phyloP scores from a whole-genome alignment of 2,888 invertebrate species.

The Lasiommata megera region DNA sequence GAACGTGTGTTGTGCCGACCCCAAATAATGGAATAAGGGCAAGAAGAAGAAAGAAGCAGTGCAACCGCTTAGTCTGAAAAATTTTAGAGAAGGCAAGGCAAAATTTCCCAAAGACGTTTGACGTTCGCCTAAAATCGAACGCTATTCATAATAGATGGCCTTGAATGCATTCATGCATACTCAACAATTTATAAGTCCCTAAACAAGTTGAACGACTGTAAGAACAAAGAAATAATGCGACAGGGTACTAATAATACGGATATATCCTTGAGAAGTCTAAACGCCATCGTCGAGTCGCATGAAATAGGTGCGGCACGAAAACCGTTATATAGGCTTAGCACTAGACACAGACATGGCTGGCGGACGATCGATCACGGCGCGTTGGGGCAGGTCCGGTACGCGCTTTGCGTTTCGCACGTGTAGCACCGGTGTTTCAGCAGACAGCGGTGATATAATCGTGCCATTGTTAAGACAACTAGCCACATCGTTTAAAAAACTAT shows the following conservation, averaged over 20 bases:
- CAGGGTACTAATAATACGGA: constrained; percentile 3
- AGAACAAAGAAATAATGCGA: constrained; percentile 22
- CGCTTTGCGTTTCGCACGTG: constrained; percentile 41
- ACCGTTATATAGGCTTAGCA: constrained; percentile 35
- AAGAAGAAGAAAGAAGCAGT: too few relatives aligned
- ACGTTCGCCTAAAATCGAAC: constrained; percentile 10
- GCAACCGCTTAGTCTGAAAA: background rate
- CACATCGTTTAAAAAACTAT: background rate
- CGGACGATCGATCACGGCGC: constrained; percentile 64
- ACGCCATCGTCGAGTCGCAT: constrained; percentile 24
- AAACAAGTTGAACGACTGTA: constrained; percentile 22
- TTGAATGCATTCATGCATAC: constrained; percentile 20
- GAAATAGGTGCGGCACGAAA: constrained; percentile 32
- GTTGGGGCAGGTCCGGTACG: constrained; percentile 71
- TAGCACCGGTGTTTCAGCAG: constrained; percentile 21
- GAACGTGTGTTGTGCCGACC: too few relatives aligned
- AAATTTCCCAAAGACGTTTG: background rate
- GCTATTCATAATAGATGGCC: constrained; percentile 16
- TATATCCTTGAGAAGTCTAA: constrained; percentile 30
- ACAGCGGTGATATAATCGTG: constrained; percentile 15
- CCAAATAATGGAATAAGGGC: too few relatives aligned
- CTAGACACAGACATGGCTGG: constrained; percentile 47
- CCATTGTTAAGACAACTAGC: background rate
- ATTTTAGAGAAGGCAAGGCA: background rate
- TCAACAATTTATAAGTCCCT: constrained; percentile 10